Evolutionary conservation across 1,140 invertebrate species (phyloP).

Genomic region (Diabrotica virgifera): DNA sequence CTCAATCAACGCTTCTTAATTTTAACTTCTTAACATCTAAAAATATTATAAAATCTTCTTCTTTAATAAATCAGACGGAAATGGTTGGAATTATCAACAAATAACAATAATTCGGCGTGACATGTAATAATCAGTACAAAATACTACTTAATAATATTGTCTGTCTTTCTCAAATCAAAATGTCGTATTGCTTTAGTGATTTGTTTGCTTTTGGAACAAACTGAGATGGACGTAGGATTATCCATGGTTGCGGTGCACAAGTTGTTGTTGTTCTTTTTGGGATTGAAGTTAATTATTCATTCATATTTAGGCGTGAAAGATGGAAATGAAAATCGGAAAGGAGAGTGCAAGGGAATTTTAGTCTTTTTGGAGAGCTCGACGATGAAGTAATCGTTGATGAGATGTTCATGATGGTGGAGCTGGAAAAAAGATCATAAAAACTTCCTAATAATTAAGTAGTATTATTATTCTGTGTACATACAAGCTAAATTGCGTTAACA

Average conservation of each 20-base stretch:
- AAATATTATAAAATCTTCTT: slow-evolving; percentile 22
- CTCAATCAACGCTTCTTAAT: neutral
- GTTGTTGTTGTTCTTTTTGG: neutral
- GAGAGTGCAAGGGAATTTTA: neutral
- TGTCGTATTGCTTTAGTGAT: slow-evolving; percentile 15
- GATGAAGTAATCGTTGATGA: neutral
- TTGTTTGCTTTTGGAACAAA: neutral
- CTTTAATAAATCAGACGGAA: no score
- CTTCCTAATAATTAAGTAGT: no score
- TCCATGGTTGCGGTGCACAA: neutral
- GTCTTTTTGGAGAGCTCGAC: neutral
- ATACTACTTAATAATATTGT: slow-evolving; percentile 21
- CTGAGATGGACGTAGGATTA: neutral
- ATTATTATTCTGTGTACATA: no score
- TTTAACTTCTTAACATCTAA: slow-evolving; percentile 17
- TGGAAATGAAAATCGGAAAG: neutral
- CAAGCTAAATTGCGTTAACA: no score
- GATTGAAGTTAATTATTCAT: neutral
- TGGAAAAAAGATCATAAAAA: neutral
- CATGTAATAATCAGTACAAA: neutral
- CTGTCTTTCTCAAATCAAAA: slow-evolving; percentile 16
- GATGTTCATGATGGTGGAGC: neutral
- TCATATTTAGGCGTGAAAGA: neutral
- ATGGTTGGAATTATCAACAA: slow-evolving; percentile 17
- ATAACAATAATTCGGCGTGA: slow-evolving; percentile 22